Evolutionary conservation across 2,113 vertebrate genomes (phyloP).

Genomic region (Oncorhynchus mykiss): DNA sequence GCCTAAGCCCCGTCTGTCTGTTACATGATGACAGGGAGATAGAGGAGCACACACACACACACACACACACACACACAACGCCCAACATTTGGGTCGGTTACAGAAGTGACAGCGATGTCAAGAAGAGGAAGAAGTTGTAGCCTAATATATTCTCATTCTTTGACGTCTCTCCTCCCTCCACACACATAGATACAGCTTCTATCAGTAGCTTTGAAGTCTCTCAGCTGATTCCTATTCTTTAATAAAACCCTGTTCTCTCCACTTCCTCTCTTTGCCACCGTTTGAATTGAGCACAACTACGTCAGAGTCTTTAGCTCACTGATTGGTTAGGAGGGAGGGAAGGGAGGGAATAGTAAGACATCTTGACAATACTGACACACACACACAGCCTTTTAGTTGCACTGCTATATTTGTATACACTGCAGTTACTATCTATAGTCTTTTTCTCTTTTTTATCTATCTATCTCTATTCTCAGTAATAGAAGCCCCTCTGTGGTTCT

Average conservation of each 20-base stretch:
- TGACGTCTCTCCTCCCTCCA: constrained; percentile 47
- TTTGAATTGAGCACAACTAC: constrained; percentile 41
- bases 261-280: background rate
- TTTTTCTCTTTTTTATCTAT: background rate
- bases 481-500: background rate
- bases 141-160: constrained; percentile 48
- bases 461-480: background rate
- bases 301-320: constrained; percentile 37
- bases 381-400: background rate
- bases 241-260: constrained; percentile 51
- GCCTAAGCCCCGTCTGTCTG: background rate
- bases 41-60: constrained; percentile 14
- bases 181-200: constrained; percentile 43
- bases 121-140: constrained; percentile 30
- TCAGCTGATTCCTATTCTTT: constrained; percentile 59
- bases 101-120: background rate
- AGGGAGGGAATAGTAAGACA: background rate
- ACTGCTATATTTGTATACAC: background rate
- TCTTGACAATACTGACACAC: background rate
- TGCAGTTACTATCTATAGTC: background rate
- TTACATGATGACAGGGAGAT: background rate
- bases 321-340: constrained; percentile 12
- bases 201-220: constrained; percentile 62
- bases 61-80: background rate
- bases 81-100: too few species aligned